Evolutionary conservation across 2,113 vertebrate genomes (phyloP), one percentile per base, ranked within the genome.

Genomic region (Hyaena hyaena): DNA sequence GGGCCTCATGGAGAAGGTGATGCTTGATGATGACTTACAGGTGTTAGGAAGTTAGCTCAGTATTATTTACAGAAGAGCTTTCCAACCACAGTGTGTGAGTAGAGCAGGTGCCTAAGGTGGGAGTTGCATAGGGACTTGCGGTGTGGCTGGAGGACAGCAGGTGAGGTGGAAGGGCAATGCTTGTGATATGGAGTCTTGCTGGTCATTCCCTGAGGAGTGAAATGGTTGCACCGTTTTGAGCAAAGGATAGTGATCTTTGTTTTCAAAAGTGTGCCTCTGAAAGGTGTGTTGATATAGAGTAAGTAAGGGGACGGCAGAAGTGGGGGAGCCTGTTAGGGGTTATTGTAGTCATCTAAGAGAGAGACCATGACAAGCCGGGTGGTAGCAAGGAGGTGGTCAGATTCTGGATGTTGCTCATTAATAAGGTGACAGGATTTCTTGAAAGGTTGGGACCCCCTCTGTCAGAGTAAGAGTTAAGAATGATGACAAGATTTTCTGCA

Each of bases 91-190:
- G 12, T 17, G 45, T 31, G 3, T 3, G 17, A 48, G 23, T 73
- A 45, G 35, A 83, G 24, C 10, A 45, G 88, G 8, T 14, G 23
- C 39, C 39, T 8, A 35, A 39, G 9, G 35, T 24, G n/a, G 48
- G 26, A 45, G 0, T n/a, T 35, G 26, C 31, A n/a, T 35, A 4
- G 26, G 50, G 33, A 73, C 39, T 83, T 63, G 19, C 0, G 5
- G 14, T 3, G 15, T 68, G 82, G 14, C n/a, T 53, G 10, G 15
- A 74, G 0, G 5, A 17, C 17, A 14, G n/a, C 12, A 26, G 14
- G 2, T 61, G 28, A 31, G 24, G 4, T 0, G 12, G 24, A n/a
- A 28, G 10, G n/a, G 33, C 33, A 4, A 6, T 9, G 9, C 6
- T 31, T 35, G 24, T 24, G 9, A 5, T 10, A 31, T 2, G 50